phyloP scores from a whole-genome alignment of 1,140 invertebrate genomes.

The Arion vulgaris region DNA sequence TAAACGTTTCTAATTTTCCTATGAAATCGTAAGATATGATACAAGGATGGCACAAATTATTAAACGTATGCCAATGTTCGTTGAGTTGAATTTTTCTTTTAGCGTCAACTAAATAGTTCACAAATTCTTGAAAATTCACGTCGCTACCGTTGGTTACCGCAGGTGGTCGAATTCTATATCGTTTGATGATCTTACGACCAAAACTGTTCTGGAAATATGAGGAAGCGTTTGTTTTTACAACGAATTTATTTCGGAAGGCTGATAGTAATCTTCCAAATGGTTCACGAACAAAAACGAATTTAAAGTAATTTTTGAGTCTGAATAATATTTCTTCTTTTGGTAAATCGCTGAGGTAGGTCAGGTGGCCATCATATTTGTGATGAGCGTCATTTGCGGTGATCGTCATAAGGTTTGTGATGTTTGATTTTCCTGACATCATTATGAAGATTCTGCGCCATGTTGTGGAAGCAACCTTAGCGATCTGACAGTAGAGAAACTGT shows the following conservation, averaged over 20 bases:
- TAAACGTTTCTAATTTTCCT: constrained; percentile 28
- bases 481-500: constrained; percentile 90
- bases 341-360: constrained; percentile 74
- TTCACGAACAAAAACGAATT: constrained; percentile 89
- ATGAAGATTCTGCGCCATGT: constrained; percentile 94
- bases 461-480: constrained; percentile 93
- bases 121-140: constrained; percentile 23
- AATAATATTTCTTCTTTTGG: constrained; percentile 74
- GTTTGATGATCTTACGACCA: constrained; percentile 82
- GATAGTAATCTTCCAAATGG: constrained; percentile 91
- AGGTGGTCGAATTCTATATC: background rate
- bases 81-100: constrained; percentile 21
- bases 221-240: constrained; percentile 75
- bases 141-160: background rate
- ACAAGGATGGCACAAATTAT: constrained; percentile 37
- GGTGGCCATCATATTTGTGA: constrained; percentile 33
- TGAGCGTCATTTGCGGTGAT: constrained; percentile 48
- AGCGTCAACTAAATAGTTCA: constrained; percentile 19
- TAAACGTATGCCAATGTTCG: constrained; percentile 44
- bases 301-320: constrained; percentile 83
- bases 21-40: constrained; percentile 39
- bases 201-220: constrained; percentile 84
- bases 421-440: constrained; percentile 79
- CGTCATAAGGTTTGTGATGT: constrained; percentile 45
- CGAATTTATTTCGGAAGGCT: constrained; percentile 91